Percentiles rank a stretch among this genome's conserved stretches.
These are phyloP conservation scores for Machimus rusticus DNA, from an alignment of 2,888 invertebrate species.

Conservation along the genomic window DNA sequence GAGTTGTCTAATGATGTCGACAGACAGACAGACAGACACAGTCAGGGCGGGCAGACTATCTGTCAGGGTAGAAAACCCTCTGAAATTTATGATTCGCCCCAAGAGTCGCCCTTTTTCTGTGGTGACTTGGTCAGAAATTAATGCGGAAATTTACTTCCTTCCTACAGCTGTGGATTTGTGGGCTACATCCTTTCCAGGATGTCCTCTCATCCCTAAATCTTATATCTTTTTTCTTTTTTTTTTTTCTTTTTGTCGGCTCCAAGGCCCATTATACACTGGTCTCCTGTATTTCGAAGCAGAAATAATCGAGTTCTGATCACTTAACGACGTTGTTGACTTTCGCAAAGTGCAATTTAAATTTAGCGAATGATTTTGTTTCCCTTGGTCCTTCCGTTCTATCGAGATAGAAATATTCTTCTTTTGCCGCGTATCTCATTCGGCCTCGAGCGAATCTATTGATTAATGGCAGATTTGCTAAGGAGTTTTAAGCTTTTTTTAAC, in stretches of 20 bases:
- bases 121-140: slow-evolving; percentile 4
- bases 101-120: background rate
- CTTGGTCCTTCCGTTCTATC: background rate
- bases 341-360: slow-evolving; percentile 6
- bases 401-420: background rate
- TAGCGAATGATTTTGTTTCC: background rate
- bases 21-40: slow-evolving; percentile 14
- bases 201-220: background rate
- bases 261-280: background rate
- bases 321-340: slow-evolving; percentile 6
- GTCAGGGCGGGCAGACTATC: background rate
- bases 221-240: background rate
- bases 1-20: slow-evolving; percentile 9
- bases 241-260: background rate
- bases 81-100: background rate
- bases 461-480: background rate
- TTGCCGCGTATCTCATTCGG: background rate
- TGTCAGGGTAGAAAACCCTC: background rate
- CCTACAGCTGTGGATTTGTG: background rate
- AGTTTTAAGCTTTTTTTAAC: background rate
- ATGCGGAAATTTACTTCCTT: slow-evolving; percentile 19
- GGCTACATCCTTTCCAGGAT: background rate
- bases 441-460: background rate
- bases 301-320: slow-evolving; percentile 5
- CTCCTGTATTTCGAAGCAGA: background rate